Base-by-base conservation (phyloP, 2,797 vertebrate genomes). In the Acipenser ruthenus region DNA sequence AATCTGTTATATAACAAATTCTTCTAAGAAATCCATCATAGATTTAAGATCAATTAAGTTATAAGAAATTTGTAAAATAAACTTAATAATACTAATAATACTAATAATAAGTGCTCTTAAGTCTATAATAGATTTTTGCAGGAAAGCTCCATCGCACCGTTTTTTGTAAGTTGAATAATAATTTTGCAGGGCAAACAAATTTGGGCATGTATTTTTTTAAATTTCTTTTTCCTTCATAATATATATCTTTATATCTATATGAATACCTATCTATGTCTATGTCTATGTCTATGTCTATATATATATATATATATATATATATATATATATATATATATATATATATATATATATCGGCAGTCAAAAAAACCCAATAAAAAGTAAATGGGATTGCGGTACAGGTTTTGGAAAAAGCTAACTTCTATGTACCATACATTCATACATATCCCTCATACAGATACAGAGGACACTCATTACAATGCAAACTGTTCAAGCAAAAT, bases 361-460 rank as follows among this genome's bases (percentile, higher is more conserved):
- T 18, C 18, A 18, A 18, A 18, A 18, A 18, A 18, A 18, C 18
- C 18, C 18, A 18, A 18, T 18, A 18, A 18, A 62, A 62, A n/a
- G n/a, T 55, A 23, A 53, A 37, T 37, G 37, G 37, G 37, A 37
- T 37, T 80, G 50, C 37, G 23, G 47, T 12, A 56, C 50, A 68
- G 80, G 75, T 68, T 59, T 77, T 73, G 78, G 76, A 73, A 79
- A 82, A 80, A 76, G 50, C 68, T 67, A 66, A 67, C 70, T 52
- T 79, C 83, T 90, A 88, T 89, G 85, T 89, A 75, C 67, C 5
- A 49, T 59, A 90, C 88, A 90, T 90, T 90, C 88, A 88, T 88
- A 89, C 86, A 84, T 84, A 79, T 83, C 85, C 86, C 84, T 80
- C 80, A 47, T 64, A 84, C 86, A 75, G 79, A 71, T 67, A 77